These are phyloP conservation scores for Drosophila asahinai DNA, from an alignment of 1,140 invertebrate species.

Conservation along the genomic window DNA sequence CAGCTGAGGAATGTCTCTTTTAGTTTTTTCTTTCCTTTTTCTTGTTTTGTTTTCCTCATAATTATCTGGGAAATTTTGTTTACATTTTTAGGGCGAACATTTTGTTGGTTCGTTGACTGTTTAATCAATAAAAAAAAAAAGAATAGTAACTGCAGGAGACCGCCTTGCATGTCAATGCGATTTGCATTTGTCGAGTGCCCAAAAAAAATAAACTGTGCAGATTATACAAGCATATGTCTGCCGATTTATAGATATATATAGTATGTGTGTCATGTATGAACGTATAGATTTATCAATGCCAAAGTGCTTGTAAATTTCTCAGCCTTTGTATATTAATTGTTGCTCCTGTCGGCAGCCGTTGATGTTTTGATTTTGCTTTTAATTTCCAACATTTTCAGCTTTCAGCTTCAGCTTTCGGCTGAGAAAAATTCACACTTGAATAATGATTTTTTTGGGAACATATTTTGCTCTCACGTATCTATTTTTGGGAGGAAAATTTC, in stretches of 20 bases:
- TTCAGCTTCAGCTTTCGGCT: not conserved
- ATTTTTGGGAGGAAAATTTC: slow-evolving; percentile 16
- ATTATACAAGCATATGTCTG: slow-evolving; percentile 18
- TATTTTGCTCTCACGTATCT: slow-evolving; percentile 2
- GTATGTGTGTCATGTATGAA: slow-evolving; percentile 7
- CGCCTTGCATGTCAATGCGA: slow-evolving; percentile 74
- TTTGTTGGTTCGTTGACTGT: slow-evolving; percentile 58
- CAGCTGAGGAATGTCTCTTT: slow-evolving; percentile 32
- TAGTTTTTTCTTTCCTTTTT: not conserved
- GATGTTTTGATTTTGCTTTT: slow-evolving; percentile 13
- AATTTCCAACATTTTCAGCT: slow-evolving; percentile 20
- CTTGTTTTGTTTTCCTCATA: slow-evolving; percentile 15
- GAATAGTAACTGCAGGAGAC: slow-evolving; percentile 36
- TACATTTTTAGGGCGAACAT: slow-evolving; percentile 16
- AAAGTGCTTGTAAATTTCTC: slow-evolving; percentile 33
- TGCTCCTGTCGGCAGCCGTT: slow-evolving; percentile 6
- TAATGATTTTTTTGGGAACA: slow-evolving; percentile 21
- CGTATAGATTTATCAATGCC: slow-evolving; percentile 47
- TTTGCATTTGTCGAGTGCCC: slow-evolving; percentile 36
- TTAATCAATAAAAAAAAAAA: slow-evolving; percentile 64
- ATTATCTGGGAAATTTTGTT: slow-evolving; percentile 50
- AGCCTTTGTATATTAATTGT: slow-evolving; percentile 37
- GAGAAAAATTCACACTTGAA: slow-evolving; percentile 51
- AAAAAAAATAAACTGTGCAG: slow-evolving; percentile 19
- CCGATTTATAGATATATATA: slow-evolving; percentile 14